Conservation (phyloP, 2,113 vertebrate genomes). For the Brachyhypopomus gauderio region DNA sequence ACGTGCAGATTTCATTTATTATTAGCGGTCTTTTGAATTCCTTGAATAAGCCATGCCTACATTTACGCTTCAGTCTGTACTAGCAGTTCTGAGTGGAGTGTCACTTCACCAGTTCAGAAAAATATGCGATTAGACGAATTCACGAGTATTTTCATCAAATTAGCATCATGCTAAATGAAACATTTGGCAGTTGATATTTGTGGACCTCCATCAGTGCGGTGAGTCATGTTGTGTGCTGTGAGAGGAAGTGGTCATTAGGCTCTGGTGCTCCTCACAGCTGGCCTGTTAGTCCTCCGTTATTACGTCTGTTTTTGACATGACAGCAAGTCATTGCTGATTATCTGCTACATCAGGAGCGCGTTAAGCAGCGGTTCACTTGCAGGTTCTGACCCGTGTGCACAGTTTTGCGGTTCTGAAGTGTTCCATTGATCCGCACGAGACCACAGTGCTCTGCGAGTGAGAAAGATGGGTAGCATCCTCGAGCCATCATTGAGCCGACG, state of each 20-base stretch:
- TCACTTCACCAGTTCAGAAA: too few relatives aligned
- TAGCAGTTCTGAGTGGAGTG: too few relatives aligned
- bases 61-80: too few relatives aligned
- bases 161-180: background rate
- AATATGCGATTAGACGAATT: too few relatives aligned
- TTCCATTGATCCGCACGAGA: constrained; percentile 43
- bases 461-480: too few relatives aligned
- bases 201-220: background rate
- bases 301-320: background rate
- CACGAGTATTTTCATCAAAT: background rate
- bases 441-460: background rate
- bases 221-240: background rate
- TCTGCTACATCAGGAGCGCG: background rate
- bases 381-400: background rate
- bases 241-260: background rate
- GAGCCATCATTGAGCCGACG: too few relatives aligned
- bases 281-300: constrained; percentile 21
- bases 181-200: background rate
- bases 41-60: too few relatives aligned
- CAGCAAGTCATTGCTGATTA: constrained; percentile 30
- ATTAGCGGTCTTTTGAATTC: too few relatives aligned
- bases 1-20: too few relatives aligned
- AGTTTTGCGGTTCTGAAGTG: constrained; percentile 35
- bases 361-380: background rate
- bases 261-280: background rate